A percentile compares a stretch with the other conserved stretches of the same genome.
These are phyloP conservation scores for Chesias legatella DNA, from an alignment of 2,888 invertebrate species.

Conservation along the genomic window DNA sequence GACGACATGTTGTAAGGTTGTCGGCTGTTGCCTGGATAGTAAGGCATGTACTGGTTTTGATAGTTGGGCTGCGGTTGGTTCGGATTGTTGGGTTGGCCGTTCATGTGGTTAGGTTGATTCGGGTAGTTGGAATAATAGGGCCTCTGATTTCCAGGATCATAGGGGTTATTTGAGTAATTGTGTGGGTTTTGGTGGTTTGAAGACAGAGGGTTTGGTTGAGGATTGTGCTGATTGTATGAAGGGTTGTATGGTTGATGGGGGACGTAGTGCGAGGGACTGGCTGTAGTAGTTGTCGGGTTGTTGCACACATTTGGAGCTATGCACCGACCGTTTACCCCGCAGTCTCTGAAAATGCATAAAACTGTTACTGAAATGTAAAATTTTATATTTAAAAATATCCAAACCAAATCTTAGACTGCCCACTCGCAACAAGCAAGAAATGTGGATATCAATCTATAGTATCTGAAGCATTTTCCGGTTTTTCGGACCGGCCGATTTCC, in stretches of 20 bases:
- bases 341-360: constrained; percentile 55
- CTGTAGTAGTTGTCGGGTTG: constrained; percentile 37
- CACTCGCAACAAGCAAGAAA: too few species aligned
- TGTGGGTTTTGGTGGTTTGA: constrained; percentile 20
- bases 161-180: constrained; percentile 19
- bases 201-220: constrained; percentile 11
- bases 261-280: constrained; percentile 5
- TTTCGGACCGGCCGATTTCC: too few species aligned
- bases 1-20: constrained; percentile 20
- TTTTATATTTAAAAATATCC: too few species aligned
- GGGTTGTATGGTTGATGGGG: constrained; percentile 8
- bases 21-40: constrained; percentile 17
- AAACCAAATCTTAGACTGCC: too few species aligned
- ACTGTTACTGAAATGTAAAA: background rate
- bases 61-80: constrained; percentile 6
- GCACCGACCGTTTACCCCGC: constrained; percentile 60
- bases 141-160: constrained; percentile 25
- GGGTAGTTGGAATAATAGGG: constrained; percentile 21
- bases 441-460: too few species aligned
- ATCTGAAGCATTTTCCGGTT: too few species aligned
- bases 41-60: constrained; percentile 17
- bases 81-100: constrained; percentile 12
- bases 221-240: constrained; percentile 15
- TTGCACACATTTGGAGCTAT: constrained; percentile 56
- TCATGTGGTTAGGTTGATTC: constrained; percentile 19